Base-by-base conservation (phyloP, 2,797 vertebrate species). In the Gobio occitaniae region DNA sequence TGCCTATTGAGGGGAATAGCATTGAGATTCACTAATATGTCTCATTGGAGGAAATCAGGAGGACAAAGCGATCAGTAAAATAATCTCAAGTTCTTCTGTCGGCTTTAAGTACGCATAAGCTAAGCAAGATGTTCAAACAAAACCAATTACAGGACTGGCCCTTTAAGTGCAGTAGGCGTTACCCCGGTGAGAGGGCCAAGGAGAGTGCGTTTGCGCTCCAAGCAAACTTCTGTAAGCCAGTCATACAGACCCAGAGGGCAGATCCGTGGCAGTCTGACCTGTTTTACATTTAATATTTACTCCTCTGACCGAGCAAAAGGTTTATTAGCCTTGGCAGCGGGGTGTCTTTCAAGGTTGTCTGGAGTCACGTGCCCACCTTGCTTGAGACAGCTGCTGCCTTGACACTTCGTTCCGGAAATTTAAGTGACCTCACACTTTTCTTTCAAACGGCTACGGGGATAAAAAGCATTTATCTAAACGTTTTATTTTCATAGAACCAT, bases 321-420 rank as follows among this genome's bases (percentile, higher is more conserved):
- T 21, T 85, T 85, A 92, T 90, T 6, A 85, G 86, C 74, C 84
- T 78, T 91, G 88, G 85, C 88, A 86, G 87, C 82, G 83, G 79
- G 41, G 80, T 84, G 52, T 48, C 36, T 83, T 89, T 91, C 47
- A 38, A 88, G 87, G 86, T 90, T 75, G 88, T 85, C 4, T 44
- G 84, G 36, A 29, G 84, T 90, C 93, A 92, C 87, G 52, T 91
- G 93, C 90, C 83, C 63, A 71, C 78, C 87, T 91, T 89, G 86
- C 86, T 84, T 44, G 83, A 54, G 83, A 90, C 91, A 91, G 92
- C 88, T 93, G 92, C 91, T 92, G 86, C 82, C 87, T 90, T 91
- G 90, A 91, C 90, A 89, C 90, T 91, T 68, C 36, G 36, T 38
- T 84, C 87, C 90, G 80, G 86, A 86, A 79, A 85, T 85, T 71